These are phyloP conservation scores for Aleiodes leptofemur DNA, from an alignment of 2,888 invertebrate genomes.

Conservation along the genomic window DNA sequence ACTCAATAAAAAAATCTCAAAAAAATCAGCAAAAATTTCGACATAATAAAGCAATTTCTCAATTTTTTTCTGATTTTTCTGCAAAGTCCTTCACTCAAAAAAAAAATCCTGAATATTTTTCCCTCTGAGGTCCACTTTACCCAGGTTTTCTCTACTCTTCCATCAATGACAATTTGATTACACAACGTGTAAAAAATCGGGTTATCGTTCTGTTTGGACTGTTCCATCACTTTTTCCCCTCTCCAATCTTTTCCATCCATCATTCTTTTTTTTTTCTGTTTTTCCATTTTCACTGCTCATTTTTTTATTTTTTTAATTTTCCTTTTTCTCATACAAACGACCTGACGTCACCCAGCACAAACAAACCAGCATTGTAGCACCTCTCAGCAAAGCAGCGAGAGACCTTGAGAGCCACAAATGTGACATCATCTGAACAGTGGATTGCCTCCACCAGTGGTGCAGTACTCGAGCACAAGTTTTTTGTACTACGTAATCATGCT, in stretches of 20 bases:
- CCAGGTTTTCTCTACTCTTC: not conserved
- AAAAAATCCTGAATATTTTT: not conserved
- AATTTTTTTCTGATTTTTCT: no score
- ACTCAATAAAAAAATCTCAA: no score
- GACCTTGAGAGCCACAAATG: conserved; percentile 59
- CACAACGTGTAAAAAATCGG: conserved; percentile 18
- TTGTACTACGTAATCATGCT: conserved; percentile 37
- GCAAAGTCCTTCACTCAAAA: not conserved
- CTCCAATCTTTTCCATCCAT: no score
- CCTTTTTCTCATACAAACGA: not conserved
- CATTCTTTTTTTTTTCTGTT: not conserved
- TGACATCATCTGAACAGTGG: conserved; percentile 59
- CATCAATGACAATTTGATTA: conserved; percentile 15
- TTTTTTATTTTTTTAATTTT: conserved; percentile 23
- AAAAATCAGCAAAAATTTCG: no score
- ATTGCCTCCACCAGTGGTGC: conserved; percentile 21
- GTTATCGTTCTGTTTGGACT: conserved; percentile 1
- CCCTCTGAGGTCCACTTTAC: no score
- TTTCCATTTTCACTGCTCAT: conserved; percentile 17
- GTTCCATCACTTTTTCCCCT: conserved; percentile 13
- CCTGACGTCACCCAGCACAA: conserved; percentile 25
- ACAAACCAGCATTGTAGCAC: conserved; percentile 48
- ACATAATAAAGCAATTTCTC: no score
- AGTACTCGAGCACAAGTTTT: conserved; percentile 16
- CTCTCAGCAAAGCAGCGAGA: conserved; percentile 53